Percentiles rank a stretch among this genome's conserved stretches.
phyloP scores from a whole-genome alignment of 2,888 invertebrate species.

The Agrochola lychnidis region DNA sequence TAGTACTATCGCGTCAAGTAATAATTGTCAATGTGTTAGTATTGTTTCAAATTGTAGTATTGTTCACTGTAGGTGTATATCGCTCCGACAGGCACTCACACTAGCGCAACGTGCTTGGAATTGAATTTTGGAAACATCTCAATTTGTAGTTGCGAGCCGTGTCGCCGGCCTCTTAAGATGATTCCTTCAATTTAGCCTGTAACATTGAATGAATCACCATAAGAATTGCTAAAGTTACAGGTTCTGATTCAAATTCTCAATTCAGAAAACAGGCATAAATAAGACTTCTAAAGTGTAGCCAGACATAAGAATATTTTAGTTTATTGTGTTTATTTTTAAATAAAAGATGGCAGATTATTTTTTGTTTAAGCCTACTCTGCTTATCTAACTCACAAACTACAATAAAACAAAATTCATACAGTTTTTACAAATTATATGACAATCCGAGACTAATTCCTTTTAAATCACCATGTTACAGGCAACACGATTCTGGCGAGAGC shows the following conservation, averaged over 20 bases:
- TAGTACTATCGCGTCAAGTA: too few species aligned
- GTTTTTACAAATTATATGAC: background rate
- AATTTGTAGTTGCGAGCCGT: too few species aligned
- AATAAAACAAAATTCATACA: background rate
- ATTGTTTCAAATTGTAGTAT: too few species aligned
- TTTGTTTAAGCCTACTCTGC: background rate
- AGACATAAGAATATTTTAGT: background rate
- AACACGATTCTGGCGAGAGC: slow-evolving; percentile 90
- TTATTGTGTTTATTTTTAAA: background rate
- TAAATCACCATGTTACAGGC: slow-evolving; percentile 73
- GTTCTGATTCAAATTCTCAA: background rate
- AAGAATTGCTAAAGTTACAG: too few species aligned
- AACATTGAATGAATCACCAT: background rate
- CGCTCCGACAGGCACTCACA: too few species aligned
- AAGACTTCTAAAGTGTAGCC: background rate
- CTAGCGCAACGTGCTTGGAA: too few species aligned
- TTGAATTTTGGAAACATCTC: too few species aligned
- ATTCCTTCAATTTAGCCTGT: background rate
- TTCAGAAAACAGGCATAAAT: background rate
- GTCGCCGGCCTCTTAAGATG: too few species aligned
- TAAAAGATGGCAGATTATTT: too few species aligned
- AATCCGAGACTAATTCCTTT: background rate
- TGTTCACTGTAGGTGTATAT: too few species aligned
- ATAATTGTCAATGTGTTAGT: too few species aligned
- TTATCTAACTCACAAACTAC: background rate